Conservation (phyloP, 53 echinoderm and acorn worm genomes). For the Hippasteria phrygiana region DNA sequence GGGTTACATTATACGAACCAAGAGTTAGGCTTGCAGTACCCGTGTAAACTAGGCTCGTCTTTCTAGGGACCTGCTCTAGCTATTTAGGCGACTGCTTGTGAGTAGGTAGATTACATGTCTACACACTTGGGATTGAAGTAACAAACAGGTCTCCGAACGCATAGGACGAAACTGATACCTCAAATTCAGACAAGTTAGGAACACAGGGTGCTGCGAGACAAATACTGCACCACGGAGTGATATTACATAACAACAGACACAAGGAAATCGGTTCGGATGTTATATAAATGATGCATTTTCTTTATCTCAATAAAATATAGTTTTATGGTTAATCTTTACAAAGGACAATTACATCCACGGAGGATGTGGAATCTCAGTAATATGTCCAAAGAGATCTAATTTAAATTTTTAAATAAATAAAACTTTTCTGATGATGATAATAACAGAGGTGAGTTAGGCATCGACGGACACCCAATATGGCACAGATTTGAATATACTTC, state of each 20-base stretch:
- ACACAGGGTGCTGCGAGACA: neutral
- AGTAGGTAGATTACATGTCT: neutral
- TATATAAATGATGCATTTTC: neutral
- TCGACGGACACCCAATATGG: no score
- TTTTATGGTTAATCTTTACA: no score
- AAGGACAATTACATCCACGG: no score
- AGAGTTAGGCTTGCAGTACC: neutral
- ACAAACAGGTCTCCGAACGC: neutral
- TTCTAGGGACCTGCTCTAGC: neutral
- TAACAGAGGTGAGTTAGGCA: no score
- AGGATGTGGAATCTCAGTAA: no score
- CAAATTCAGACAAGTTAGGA: neutral
- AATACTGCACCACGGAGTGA: neutral
- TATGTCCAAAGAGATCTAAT: no score
- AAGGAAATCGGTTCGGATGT: neutral
- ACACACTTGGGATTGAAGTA: conserved; percentile 15
- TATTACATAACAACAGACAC: neutral
- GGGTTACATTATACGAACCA: neutral
- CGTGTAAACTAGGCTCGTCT: neutral
- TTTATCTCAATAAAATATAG: no score
- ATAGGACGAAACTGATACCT: neutral
- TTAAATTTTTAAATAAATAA: no score
- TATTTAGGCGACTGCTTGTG: conserved; percentile 3
- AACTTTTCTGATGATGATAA: no score
- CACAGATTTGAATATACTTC: no score